Base-by-base conservation (phyloP, 2,113 vertebrate species). In the Perognathus longimembris region DNA sequence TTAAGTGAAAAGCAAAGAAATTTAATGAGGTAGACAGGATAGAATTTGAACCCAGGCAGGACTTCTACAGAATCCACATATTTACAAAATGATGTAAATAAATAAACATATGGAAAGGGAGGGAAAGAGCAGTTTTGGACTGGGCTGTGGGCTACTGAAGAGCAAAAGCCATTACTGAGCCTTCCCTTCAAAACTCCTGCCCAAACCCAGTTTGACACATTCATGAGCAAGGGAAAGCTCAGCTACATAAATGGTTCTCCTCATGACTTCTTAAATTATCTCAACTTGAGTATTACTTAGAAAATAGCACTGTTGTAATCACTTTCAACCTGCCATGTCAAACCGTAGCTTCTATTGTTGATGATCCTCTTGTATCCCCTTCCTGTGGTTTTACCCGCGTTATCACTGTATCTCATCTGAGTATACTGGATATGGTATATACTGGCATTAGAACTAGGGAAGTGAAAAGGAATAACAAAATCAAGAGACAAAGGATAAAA, bases 71-170 rank as follows among this genome's bases (percentile, higher is more conserved):
- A 20, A 69, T 21, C 7, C 30, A 42, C 17, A 61, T 5, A 21
- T 10, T 21, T 20, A 34, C 54, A 7, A 6, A 17, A 15, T 32
- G 5, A 3, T 42, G 0, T 76, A 42, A 70, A 0, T 66, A 75
- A 54, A 22, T 20, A 54, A 74, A 0, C 0, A 42, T n/a, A 3
- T 28, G 30, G 42, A 34, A 7, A 7, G 57, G 17, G 36, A 0
- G 8, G 50, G 1, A 4, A 40, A 34, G 5, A n/a, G n/a, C n/a
- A n/a, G n/a, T 18, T 30, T 4, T 11, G 10, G 66, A n/a, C 1
- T 11, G 20, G 7, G 5, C 2, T 22, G 0, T 14, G 36, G 26
- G 14, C 20, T 69, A 7, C 15, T 34, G 4, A 14, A 69, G 0
- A 69, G 14, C 18, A 63, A 90, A 12, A 3, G 12, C 0, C 28